Conservation (phyloP, 2,888 invertebrate genomes). For the Pemphredon lugubris region DNA sequence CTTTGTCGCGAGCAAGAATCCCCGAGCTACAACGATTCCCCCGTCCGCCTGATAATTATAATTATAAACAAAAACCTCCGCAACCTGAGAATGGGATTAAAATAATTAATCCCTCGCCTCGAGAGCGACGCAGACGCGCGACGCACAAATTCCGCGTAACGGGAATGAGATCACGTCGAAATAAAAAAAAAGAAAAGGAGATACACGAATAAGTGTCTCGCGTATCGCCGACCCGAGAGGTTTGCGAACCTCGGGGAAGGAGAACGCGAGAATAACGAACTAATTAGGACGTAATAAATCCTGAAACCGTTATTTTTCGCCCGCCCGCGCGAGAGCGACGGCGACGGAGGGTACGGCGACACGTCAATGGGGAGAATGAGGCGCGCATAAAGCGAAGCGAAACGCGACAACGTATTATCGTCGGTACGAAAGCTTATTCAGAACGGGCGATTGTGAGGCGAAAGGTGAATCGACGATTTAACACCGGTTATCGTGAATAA, state of each 20-base stretch:
- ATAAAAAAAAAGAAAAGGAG: too few species aligned
- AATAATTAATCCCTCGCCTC: too few species aligned
- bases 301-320: slow-evolving; percentile 50
- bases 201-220: too few species aligned
- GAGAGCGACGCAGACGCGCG: too few species aligned
- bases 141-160: too few species aligned
- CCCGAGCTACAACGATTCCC: too few species aligned
- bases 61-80: too few species aligned
- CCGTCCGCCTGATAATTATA: too few species aligned
- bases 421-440: slow-evolving; percentile 32
- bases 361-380: slow-evolving; percentile 36
- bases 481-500: slow-evolving; percentile 28
- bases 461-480: slow-evolving; percentile 43
- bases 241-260: slow-evolving; percentile 13
- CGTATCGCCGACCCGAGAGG: background rate
- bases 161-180: too few species aligned
- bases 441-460: slow-evolving; percentile 17
- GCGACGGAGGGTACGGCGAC: slow-evolving; percentile 35
- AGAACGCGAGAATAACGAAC: slow-evolving; percentile 30
- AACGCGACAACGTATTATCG: slow-evolving; percentile 15
- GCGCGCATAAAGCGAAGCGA: slow-evolving; percentile 25
- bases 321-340: slow-evolving; percentile 21
- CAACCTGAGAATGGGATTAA: too few species aligned
- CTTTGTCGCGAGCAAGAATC: too few species aligned
- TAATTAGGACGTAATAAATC: slow-evolving; percentile 57